Base-by-base conservation (phyloP, 2,113 vertebrate species). In the Murina feae region DNA sequence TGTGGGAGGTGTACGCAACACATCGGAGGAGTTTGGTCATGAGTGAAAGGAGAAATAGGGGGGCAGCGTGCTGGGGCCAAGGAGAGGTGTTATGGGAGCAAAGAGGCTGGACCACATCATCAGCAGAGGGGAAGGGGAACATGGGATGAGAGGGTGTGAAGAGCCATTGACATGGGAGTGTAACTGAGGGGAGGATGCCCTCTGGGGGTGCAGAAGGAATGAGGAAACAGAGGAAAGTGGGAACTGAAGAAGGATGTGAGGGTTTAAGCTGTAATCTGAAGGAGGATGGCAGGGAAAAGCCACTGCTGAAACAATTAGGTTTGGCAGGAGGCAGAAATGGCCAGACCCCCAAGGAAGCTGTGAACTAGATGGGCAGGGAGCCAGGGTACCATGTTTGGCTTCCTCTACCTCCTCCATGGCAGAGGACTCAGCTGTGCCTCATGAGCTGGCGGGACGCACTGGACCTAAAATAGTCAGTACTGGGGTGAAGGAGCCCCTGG, bases 1-100 rank as follows among this genome's bases (percentile, higher is more conserved):
- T 20, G 66, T 28, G 55, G 80, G 84, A 81, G 91, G 84, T 79
- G 47, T 5, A 79, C 75, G 47, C 75, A 81, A 81, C 58, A 47
- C 3, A 11, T 5, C 0, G 20, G 51, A 80, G 53, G 51, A 83
- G 21, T n/a, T 32, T 55, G 53, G 75, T 60, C 39, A 6, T 9
- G 25, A 89, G 58, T 7, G 69, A 91, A 93, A 95, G 87, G n/a
- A 90, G 90, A 94, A 84, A 35, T 9, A 49, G 12, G 47, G 58
- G 1, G 51, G 42, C 4, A 32, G 18, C 0, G 0, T 8, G 16
- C 11, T 28, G 42, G 49, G 86, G 90, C 75, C 85, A 79, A 35
- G n/a, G 63, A 85, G 55, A 75, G 44, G 72, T 39, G 75, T 88
- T 23, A 42, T 13, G 68, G 44, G 20, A 53, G 80, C 10, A 11